These are phyloP conservation scores for Philopedon plagiatum DNA, from an alignment of 2,888 invertebrate genomes.

Conservation along the genomic window DNA sequence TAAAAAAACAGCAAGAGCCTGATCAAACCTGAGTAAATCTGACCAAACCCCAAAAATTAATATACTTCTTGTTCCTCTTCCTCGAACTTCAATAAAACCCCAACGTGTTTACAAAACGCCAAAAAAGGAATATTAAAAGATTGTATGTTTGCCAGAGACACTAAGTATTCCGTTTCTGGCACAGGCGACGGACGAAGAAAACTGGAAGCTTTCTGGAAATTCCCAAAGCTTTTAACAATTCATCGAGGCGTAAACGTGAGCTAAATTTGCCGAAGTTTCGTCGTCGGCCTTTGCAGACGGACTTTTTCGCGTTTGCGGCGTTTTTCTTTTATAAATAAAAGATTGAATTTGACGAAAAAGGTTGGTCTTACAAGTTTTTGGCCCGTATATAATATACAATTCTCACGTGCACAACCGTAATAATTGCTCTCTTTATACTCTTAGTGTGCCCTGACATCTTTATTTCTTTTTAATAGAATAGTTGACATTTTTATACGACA, in stretches of 20 bases:
- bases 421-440: too few species aligned
- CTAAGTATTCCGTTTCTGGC: conserved; percentile 34
- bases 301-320: conserved; percentile 20
- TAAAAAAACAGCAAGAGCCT: too few species aligned
- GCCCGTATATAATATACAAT: too few species aligned
- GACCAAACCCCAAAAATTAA: too few species aligned
- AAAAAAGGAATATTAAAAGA: conserved; percentile 35
- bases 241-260: conserved; percentile 49
- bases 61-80: too few species aligned
- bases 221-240: conserved; percentile 49
- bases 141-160: conserved; percentile 27
- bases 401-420: too few species aligned
- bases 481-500: conserved; percentile 36
- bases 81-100: too few species aligned
- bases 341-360: conserved; percentile 13
- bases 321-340: conserved; percentile 42
- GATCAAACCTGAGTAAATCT: too few species aligned
- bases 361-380: too few species aligned
- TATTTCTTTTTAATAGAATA: conserved; percentile 20
- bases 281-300: conserved; percentile 12
- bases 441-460: not conserved
- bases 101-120: not conserved
- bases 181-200: conserved; percentile 31
- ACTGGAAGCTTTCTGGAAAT: conserved; percentile 37
- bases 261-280: conserved; percentile 33